These are phyloP conservation scores for Coelopa frigida DNA, from an alignment of 1,140 invertebrate species.

Conservation along the genomic window DNA sequence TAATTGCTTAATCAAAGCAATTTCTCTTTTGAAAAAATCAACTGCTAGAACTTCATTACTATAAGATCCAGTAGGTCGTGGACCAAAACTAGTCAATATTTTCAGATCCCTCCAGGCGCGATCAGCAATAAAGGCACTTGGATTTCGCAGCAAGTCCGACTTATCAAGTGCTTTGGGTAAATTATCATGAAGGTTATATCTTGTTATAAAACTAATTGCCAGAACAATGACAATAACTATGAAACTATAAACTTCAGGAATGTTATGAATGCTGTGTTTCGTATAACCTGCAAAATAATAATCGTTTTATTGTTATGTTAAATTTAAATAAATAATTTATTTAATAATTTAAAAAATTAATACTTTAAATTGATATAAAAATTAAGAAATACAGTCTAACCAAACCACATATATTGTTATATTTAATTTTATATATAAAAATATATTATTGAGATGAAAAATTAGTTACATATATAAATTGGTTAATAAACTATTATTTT, in stretches of 20 bases:
- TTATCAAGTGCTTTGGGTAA: slow-evolving; percentile 11
- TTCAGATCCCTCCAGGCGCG: slow-evolving; percentile 47
- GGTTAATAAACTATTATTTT: too few species aligned
- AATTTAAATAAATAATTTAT: not conserved
- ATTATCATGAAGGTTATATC: slow-evolving; percentile 12
- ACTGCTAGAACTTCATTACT: slow-evolving; percentile 59
- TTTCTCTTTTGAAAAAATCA: slow-evolving; percentile 47
- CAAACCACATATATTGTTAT: not conserved
- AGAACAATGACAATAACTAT: slow-evolving; percentile 1
- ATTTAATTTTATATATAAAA: too few species aligned
- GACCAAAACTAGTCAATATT: slow-evolving; percentile 46
- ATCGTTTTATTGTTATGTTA: too few species aligned
- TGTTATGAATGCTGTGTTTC: slow-evolving; percentile 13
- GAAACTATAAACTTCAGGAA: slow-evolving; percentile 10
- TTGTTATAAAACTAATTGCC: not conserved
- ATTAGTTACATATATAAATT: too few species aligned
- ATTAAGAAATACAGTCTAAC: not conserved
- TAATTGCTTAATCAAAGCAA: slow-evolving; percentile 48
- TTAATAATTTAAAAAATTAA: not conserved
- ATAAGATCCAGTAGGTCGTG: slow-evolving; percentile 51
- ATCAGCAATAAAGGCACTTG: slow-evolving; percentile 46
- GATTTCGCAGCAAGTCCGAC: slow-evolving; percentile 10
- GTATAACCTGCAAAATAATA: slow-evolving; percentile 8
- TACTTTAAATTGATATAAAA: too few species aligned
- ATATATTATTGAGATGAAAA: too few species aligned